Conservation (phyloP, 2,888 invertebrate species). For the Octonoba sinensis region DNA sequence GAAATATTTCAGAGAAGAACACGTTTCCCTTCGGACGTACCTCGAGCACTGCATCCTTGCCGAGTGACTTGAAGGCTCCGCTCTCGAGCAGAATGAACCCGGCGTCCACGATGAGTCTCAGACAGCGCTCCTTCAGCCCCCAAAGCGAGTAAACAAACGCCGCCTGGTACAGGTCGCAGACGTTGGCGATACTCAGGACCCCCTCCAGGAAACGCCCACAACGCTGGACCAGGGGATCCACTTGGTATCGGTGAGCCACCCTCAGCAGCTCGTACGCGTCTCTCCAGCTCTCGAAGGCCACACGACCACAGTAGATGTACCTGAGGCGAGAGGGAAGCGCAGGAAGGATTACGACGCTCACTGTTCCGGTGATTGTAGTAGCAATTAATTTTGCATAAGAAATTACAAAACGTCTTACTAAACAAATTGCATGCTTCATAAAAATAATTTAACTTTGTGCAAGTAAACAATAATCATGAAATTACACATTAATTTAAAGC, state of each 20-base stretch:
- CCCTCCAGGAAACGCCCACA: constrained; percentile 44
- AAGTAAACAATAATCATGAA: no score
- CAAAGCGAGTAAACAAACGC: constrained; percentile 24
- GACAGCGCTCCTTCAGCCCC: constrained; percentile 32
- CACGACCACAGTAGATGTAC: constrained; percentile 46
- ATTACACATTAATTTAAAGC: no score
- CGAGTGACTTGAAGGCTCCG: constrained; percentile 28
- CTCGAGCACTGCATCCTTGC: constrained; percentile 45
- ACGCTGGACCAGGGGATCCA: constrained; percentile 42
- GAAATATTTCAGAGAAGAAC: no score
- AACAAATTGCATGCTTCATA: no score
- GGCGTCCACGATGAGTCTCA: constrained; percentile 40
- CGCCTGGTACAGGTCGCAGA: constrained; percentile 36
- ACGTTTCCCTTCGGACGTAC: no score
- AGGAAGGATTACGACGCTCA: neutral
- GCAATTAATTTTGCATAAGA: no score
- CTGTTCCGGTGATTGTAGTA: no score
- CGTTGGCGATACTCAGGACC: constrained; percentile 30
- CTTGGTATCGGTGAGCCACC: constrained; percentile 54
- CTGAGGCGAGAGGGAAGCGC: neutral
- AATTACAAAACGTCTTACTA: no score
- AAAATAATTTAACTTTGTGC: no score
- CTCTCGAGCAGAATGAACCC: constrained; percentile 46
- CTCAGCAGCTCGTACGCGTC: constrained; percentile 28
- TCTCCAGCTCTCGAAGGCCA: constrained; percentile 34